A percentile compares a stretch with the other conserved stretches of the same genome.
Conservation (phyloP, 2,113 vertebrate genomes). For the Propithecus coquereli region DNA sequence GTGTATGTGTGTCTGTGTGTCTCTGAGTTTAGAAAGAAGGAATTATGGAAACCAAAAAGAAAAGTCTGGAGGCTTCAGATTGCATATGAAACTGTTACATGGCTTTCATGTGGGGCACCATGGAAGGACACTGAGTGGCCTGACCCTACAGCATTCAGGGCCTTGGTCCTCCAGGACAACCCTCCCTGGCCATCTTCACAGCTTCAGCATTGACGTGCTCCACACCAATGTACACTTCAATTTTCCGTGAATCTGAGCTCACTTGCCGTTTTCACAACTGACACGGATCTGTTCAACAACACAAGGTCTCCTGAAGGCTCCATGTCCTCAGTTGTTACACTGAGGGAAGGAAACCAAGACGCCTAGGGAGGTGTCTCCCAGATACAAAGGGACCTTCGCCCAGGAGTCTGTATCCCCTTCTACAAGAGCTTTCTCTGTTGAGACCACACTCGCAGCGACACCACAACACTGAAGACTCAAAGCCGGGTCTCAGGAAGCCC, state of each 20-base stretch:
- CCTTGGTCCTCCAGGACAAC: background rate
- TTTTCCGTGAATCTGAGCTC: background rate
- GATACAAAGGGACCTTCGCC: background rate
- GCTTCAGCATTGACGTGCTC: background rate
- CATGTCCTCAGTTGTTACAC: too few relatives aligned
- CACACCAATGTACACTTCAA: background rate
- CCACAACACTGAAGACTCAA: background rate
- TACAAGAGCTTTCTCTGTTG: background rate
- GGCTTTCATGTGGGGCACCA: background rate
- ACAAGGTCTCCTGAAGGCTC: background rate
- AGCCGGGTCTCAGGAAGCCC: background rate
- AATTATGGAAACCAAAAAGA: accelerated
- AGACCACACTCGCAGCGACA: background rate
- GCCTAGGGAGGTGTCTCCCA: too few relatives aligned
- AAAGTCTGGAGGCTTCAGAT: background rate
- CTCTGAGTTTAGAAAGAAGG: background rate
- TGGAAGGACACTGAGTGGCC: too few relatives aligned
- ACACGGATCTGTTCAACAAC: too few relatives aligned
- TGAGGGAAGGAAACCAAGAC: background rate
- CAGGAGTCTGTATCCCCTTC: background rate
- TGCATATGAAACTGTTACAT: background rate
- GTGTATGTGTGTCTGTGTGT: background rate
- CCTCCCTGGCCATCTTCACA: accelerated
- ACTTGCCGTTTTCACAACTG: background rate
- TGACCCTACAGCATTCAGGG: background rate